These are phyloP conservation scores for Micromussa lordhowensis DNA, from an alignment of 92 coral and sea anemone species.

Conservation along the genomic window DNA sequence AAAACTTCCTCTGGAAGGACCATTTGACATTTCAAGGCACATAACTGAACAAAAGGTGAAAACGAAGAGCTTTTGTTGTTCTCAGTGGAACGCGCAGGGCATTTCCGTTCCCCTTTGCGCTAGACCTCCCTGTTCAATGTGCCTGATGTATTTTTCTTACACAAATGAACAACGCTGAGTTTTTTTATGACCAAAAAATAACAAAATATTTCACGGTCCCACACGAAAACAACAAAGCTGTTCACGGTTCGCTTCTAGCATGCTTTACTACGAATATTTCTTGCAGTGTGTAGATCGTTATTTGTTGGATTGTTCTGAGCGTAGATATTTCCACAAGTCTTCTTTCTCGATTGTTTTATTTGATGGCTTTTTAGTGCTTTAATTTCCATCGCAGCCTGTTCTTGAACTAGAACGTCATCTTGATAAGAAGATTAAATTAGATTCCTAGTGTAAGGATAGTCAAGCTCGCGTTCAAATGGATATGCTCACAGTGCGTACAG, in stretches of 20 bases:
- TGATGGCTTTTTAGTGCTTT: conserved; percentile 19
- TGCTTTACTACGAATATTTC: neutral
- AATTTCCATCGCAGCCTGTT: conserved; percentile 29
- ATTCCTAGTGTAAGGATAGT: conserved; percentile 14
- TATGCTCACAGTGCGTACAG: conserved; percentile 11
- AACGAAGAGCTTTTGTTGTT: conserved; percentile 30
- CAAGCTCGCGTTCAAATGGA: conserved; percentile 1
- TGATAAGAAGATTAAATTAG: conserved; percentile 27
- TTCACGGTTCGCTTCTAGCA: neutral
- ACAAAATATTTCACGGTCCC: neutral
- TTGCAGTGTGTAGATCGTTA: neutral
- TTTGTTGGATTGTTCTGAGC: neutral
- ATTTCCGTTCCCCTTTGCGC: conserved; percentile 50
- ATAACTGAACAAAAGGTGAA: conserved; percentile 14
- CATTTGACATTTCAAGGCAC: neutral
- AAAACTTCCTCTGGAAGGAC: neutral
- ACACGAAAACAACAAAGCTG: neutral
- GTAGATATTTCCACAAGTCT: neutral
- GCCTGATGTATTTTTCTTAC: conserved; percentile 38
- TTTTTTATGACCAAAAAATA: conserved; percentile 27
- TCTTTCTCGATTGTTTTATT: conserved; percentile 18
- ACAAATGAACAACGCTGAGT: conserved; percentile 48
- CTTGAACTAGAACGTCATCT: conserved; percentile 24
- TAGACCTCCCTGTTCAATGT: conserved; percentile 50
- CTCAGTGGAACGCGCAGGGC: conserved; percentile 42